These are phyloP conservation scores for Lagorchestes hirsutus DNA, from an alignment of 2,797 vertebrate genomes.

Conservation along the genomic window DNA sequence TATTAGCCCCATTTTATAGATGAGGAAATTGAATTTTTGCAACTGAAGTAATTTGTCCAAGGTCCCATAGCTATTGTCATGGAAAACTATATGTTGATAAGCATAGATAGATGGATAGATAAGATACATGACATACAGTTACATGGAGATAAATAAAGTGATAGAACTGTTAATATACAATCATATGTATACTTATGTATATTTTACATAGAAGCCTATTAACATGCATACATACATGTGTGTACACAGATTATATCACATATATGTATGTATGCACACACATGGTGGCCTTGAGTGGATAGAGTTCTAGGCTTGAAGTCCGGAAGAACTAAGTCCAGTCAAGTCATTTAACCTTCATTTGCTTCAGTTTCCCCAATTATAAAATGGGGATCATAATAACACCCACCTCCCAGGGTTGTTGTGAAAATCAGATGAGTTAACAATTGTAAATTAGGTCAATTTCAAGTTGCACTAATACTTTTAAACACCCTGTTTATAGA, in stretches of 20 bases:
- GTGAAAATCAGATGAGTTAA: not conserved
- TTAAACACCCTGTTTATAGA: not conserved
- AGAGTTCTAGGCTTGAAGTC: not conserved
- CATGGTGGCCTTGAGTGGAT: not conserved
- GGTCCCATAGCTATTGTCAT: not conserved
- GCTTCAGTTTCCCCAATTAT: not conserved
- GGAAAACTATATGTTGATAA: not conserved
- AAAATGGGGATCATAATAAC: not conserved
- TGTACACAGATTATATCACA: too few relatives aligned
- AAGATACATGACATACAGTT: not conserved
- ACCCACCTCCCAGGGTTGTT: not conserved
- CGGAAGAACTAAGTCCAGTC: not conserved
- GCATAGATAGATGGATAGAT: not conserved
- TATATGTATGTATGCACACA: not conserved
- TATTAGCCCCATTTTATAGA: slow-evolving; percentile 9
- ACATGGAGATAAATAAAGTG: not conserved
- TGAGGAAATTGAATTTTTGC: not conserved
- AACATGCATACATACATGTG: too few relatives aligned
- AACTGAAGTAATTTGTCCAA: slow-evolving; percentile 17
- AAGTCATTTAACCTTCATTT: not conserved
- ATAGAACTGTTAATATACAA: too few relatives aligned
- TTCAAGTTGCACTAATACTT: not conserved
- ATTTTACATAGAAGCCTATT: too few relatives aligned
- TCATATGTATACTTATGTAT: too few relatives aligned
- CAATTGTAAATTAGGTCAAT: not conserved